These are phyloP conservation scores for Bursaphelenchus okinawaensis DNA, from an alignment of 2,888 invertebrate species.

Conservation along the genomic window DNA sequence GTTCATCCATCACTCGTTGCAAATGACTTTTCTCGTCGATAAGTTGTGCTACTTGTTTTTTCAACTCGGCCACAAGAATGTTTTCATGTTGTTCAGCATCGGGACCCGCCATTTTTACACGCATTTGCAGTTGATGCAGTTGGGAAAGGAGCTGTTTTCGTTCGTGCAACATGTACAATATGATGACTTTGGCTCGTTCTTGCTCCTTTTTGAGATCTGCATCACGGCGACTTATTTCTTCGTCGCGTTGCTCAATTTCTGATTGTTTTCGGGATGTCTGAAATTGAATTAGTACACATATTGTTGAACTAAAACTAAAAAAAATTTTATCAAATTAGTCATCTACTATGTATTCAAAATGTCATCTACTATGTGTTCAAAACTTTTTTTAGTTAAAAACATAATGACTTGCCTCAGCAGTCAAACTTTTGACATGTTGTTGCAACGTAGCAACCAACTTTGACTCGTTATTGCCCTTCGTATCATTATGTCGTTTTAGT, in stretches of 20 bases:
- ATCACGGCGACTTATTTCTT: slow-evolving; percentile 3
- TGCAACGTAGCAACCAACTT: background rate
- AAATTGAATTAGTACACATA: background rate
- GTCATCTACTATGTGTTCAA: no score
- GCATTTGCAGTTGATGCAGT: slow-evolving; percentile 32
- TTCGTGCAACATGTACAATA: slow-evolving; percentile 38
- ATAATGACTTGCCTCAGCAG: slow-evolving; percentile 1
- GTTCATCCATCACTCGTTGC: background rate
- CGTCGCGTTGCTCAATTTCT: slow-evolving; percentile 8
- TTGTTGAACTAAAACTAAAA: background rate
- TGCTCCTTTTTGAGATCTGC: slow-evolving; percentile 20
- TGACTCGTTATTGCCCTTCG: background rate
- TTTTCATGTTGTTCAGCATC: background rate
- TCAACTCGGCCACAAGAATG: background rate
- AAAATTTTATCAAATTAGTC: background rate
- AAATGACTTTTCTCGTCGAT: background rate
- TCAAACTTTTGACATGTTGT: background rate
- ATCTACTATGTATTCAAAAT: no score
- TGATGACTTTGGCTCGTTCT: slow-evolving; percentile 39
- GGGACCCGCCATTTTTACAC: background rate
- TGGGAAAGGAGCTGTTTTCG: slow-evolving; percentile 37
- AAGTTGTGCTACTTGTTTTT: background rate
- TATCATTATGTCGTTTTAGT: background rate
- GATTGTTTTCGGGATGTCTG: slow-evolving; percentile 11
- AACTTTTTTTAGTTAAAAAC: no score